Base-by-base conservation (phyloP, 1,140 invertebrate species). In the Helicorthomorpha holstii region DNA sequence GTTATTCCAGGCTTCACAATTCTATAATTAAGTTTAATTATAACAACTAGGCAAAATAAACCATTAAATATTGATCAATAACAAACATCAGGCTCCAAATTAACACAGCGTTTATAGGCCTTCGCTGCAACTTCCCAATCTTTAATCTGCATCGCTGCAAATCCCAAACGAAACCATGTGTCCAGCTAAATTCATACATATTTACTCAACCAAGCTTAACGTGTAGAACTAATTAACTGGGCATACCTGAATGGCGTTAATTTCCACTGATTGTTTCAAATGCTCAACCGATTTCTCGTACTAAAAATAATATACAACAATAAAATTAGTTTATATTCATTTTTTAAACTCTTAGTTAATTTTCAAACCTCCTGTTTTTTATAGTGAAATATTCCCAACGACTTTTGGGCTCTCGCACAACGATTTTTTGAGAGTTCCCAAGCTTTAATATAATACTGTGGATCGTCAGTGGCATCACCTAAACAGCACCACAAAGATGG, bases 1-100 rank as follows among this genome's bases (percentile, higher is more conserved):
- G 69, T 98, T 98, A 68, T 95, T 97, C 94, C 94, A 98, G 0
- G 87, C 89, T 69, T 97, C 89, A 66, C 89, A 96, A 55, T 83
- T 82, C 70, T 86, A 58, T 44, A 63, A 60, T 56, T 43, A 49
- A 48, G 7, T 47, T 34, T 27, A 26, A 14, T 22, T 21, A 44
- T n/a, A n/a, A n/a, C 10, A 41, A 41, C 12, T 19, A 41, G 19
- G 19, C 19, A 41, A 41, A 41, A 41, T 19, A 41, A 12, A 16
- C 22, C 53, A 23, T 25, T 54, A 45, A n/a, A 46, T 46, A 46
- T 19, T 4, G 1, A 51, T 14, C 24, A 29, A 45, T 56, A 49
- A 66, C 69, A 61, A 64, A 80, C 78, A 59, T 80, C 83, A 41
- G 81, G 79, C 60, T 98, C 89, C 23, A 97, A 69, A 52, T 76